A percentile compares a stretch with the other conserved stretches of the same genome.
phyloP scores from a whole-genome alignment of 2,888 invertebrate species.

The Panopea generosa region DNA sequence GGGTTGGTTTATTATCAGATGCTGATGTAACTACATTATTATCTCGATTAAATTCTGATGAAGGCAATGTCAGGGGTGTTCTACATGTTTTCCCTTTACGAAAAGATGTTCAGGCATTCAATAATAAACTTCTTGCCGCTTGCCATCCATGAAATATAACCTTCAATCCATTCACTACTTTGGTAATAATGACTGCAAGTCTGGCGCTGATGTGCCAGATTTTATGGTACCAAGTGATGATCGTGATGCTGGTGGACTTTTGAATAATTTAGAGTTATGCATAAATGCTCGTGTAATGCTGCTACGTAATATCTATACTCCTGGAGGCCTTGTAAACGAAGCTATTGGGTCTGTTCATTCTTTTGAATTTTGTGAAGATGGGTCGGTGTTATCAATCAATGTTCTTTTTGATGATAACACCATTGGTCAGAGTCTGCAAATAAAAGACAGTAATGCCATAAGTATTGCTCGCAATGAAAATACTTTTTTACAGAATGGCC shows the following conservation, averaged over 20 bases:
- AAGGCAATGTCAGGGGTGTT: no score
- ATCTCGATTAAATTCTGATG: no score
- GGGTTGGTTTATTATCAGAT: no score
- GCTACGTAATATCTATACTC: slow-evolving; percentile 19
- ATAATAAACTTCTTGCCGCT: no score
- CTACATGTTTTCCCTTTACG: no score
- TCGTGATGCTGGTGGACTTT: slow-evolving; percentile 25
- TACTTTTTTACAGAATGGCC: slow-evolving; percentile 19
- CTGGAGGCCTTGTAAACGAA: slow-evolving; percentile 33
- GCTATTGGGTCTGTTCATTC: slow-evolving; percentile 29
- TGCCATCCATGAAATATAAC: no score
- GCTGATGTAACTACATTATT: no score
- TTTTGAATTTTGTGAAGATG: neutral
- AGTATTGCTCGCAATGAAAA: slow-evolving; percentile 16
- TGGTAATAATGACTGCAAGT: no score
- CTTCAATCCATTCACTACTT: no score
- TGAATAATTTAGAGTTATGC: slow-evolving; percentile 6
- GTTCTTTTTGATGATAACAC: slow-evolving; percentile 18
- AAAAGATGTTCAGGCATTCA: no score
- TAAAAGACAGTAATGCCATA: slow-evolving; percentile 15
- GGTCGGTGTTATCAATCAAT: neutral
- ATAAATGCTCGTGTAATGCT: slow-evolving; percentile 30
- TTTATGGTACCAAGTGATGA: slow-evolving; percentile 14
- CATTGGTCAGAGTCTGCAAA: slow-evolving; percentile 13
- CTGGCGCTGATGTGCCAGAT: no score